Conservation (phyloP, 2,113 vertebrate species). For the Oceanodroma tethys region DNA sequence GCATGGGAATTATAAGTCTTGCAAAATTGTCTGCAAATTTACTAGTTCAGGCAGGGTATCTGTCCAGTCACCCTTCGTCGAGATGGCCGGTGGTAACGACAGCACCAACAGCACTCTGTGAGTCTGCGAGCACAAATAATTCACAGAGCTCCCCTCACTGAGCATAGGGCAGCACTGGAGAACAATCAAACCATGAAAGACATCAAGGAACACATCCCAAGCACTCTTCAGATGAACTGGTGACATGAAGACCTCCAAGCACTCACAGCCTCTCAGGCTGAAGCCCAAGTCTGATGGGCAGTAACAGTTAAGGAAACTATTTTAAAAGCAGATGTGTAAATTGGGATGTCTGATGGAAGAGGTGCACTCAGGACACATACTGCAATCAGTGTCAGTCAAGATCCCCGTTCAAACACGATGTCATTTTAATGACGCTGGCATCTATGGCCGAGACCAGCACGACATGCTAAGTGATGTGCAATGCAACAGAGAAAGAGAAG, state of each 20-base stretch:
- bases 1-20: rapidly evolving
- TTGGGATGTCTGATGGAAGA: background rate
- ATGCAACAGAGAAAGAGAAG: background rate
- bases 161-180: background rate
- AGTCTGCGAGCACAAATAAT: background rate
- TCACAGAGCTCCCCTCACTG: background rate
- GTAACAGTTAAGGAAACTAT: background rate
- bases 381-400: background rate
- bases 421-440: background rate
- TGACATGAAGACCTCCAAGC: background rate
- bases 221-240: background rate
- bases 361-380: background rate
- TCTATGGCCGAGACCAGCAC: rapidly evolving
- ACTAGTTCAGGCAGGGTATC: background rate
- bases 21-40: background rate
- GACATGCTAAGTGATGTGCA: background rate
- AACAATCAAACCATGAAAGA: background rate
- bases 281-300: background rate
- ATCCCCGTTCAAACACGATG: background rate
- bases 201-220: background rate
- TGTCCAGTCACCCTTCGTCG: rapidly evolving
- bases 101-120: background rate
- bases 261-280: background rate
- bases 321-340: background rate
- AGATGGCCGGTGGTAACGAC: rapidly evolving